phyloP scores from a whole-genome alignment of 2,888 invertebrate species.

The Leptinotarsa peninsularis region DNA sequence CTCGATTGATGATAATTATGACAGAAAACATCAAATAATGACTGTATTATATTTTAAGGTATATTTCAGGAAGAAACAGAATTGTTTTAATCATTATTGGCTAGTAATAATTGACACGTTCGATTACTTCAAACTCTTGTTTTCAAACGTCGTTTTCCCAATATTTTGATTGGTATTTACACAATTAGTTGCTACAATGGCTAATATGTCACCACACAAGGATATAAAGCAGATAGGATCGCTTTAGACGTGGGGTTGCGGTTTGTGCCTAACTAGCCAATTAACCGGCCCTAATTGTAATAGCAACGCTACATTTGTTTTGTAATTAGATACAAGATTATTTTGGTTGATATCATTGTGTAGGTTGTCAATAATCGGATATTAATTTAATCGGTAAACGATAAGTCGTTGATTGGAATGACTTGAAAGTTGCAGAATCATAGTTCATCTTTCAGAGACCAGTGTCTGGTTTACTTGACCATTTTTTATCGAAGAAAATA shows the following conservation, averaged over 20 bases:
- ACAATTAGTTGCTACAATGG: constrained; percentile 36
- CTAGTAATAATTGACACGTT: too few relatives aligned
- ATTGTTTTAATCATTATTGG: too few relatives aligned
- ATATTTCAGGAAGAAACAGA: too few relatives aligned
- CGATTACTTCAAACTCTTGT: not conserved
- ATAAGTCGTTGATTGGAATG: not conserved
- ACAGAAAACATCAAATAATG: too few relatives aligned
- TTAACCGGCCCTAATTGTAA: constrained; percentile 60
- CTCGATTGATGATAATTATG: too few relatives aligned
- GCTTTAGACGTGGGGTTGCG: constrained; percentile 53
- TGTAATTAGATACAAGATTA: constrained; percentile 56
- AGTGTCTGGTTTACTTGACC: not conserved
- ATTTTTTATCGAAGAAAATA: not conserved
- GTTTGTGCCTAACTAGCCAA: constrained; percentile 58
- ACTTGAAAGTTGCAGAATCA: constrained; percentile 5
- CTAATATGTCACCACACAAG: constrained; percentile 40
- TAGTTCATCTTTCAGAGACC: not conserved
- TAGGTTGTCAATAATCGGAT: constrained; percentile 40
- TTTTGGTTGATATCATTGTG: constrained; percentile 49
- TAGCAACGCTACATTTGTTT: constrained; percentile 58
- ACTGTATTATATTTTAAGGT: too few relatives aligned
- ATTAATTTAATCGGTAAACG: constrained; percentile 27
- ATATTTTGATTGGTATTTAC: constrained; percentile 9
- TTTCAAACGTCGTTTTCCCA: not conserved
- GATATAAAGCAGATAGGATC: constrained; percentile 51